Conservation (phyloP, 2,888 invertebrate species). For the Xylophagus ater region DNA sequence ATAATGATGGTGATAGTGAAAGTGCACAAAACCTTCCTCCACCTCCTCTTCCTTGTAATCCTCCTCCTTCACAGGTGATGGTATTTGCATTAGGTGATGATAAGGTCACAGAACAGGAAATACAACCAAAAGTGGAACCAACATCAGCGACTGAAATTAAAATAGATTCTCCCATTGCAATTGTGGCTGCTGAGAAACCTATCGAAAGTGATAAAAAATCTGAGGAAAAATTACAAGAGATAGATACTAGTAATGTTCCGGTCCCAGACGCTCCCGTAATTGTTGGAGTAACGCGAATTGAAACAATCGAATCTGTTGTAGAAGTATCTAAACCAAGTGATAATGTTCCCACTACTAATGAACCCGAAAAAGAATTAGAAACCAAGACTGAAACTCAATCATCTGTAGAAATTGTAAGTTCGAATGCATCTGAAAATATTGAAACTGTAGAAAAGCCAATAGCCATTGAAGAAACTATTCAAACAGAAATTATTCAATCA, state of each 20-base stretch:
- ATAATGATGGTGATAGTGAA: conserved; percentile 18
- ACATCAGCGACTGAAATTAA: not conserved
- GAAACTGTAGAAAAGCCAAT: too few relatives aligned
- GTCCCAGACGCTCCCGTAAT: too few relatives aligned
- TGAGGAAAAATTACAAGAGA: too few relatives aligned
- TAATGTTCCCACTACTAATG: too few relatives aligned
- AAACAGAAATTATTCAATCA: not conserved
- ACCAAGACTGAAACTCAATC: too few relatives aligned
- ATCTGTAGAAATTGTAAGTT: too few relatives aligned
- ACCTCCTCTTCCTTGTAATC: conserved; percentile 62
- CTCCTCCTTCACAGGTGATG: conserved; percentile 64
- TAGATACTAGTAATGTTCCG: too few relatives aligned
- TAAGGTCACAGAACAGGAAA: conserved; percentile 9
- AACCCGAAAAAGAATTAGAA: too few relatives aligned
- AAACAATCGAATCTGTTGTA: not conserved
- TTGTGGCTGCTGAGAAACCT: too few relatives aligned
- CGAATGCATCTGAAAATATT: too few relatives aligned
- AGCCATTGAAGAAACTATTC: not conserved
- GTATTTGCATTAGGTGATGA: conserved; percentile 48
- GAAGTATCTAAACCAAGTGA: not conserved
- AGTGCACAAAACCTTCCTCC: conserved; percentile 33
- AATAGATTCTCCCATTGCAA: too few relatives aligned
- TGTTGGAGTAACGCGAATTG: not conserved
- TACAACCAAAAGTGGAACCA: conserved; percentile 4
- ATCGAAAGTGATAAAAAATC: too few relatives aligned